Base-by-base conservation (phyloP, 2,113 vertebrate species). In the Hippocampus barbouri region DNA sequence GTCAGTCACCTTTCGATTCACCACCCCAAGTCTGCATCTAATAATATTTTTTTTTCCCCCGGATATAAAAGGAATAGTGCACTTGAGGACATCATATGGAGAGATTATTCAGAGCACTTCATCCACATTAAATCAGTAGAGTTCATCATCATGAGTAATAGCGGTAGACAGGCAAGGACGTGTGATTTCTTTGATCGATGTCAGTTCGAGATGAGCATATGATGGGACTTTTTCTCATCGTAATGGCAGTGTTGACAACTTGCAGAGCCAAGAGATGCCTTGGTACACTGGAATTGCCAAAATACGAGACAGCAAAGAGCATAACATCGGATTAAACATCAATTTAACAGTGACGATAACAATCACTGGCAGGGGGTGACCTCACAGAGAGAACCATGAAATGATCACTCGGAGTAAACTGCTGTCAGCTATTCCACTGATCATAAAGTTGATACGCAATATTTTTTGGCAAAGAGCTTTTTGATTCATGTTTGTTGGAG, bases 1-100 rank as follows among this genome's bases (percentile, higher is more conserved):
- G 64, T 18, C 63, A 65, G 40, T 43, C 23, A 70, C 65, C 56
- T 71, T 73, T 73, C 43, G 49, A 57, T 76, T 70, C 57, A 47
- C 63, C 2, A 68, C 66, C 57, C 30, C 56, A 54, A 68, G 18
- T 45, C 40, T 62, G 68, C 73, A 63, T 70, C 64, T 66, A 66
- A 20, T 54, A 59, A 72, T 49, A 59, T 68, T 56, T 5, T 16
- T n/a, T 14, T 56, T 25, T 2, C 27, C 34, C 10, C 14, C 2
- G 70, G 70, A 66, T 51, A n/a, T 64, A 59, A 27, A 63, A 40
- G 20, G 53, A 23, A 56, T 23, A 56, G 21, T 56, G 9, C 8
- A n/a, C 21, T 10, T 10, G 53, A 56, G 9, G 23, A n/a, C 51
- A 23, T 21, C 21, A 56, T 56, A 15, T 60, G 59, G 27, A 3